Evolutionary conservation across 2,113 vertebrate genomes (phyloP).

Genomic region (Mus musculus): GRCm39 chr11:61850501-61851000

Average conservation of each 20-base stretch:
- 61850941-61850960: too few species aligned
- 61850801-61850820: background rate
- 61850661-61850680: background rate
- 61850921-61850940: background rate
- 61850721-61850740: background rate
- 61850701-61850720: background rate
- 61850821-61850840: background rate
- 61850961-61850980: too few species aligned
- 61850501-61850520: background rate
- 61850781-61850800: background rate
- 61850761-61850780: slow-evolving; percentile 13
- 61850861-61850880: background rate
- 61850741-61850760: slow-evolving; percentile 21
- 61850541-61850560: background rate
- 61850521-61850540: background rate
- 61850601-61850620: background rate
- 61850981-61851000: too few species aligned
- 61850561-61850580: background rate
- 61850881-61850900: slow-evolving; percentile 3
- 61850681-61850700: background rate
- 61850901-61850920: background rate
- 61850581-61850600: background rate
- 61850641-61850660: background rate
- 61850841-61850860: background rate
- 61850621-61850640: background rate